Percentiles rank a stretch among this genome's conserved stretches.
These are phyloP conservation scores for Cephonodes hylas DNA, from an alignment of 2,888 invertebrate species.

Conservation along the genomic window DNA sequence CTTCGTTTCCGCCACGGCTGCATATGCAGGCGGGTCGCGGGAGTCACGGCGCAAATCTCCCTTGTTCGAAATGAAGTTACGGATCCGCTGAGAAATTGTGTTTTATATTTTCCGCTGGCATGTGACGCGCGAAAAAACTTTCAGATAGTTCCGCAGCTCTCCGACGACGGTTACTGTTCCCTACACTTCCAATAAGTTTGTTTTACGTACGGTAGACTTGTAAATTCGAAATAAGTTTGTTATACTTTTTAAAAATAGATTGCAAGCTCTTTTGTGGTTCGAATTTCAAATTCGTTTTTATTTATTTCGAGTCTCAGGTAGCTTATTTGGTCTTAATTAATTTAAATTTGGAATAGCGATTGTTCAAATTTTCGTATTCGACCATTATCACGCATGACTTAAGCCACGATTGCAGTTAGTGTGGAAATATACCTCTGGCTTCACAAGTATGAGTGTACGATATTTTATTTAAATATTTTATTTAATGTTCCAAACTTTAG, in stretches of 20 bases:
- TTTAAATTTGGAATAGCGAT: no score
- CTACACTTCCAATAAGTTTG: conserved; percentile 1
- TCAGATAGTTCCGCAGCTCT: conserved; percentile 42
- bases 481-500: no score
- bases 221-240: neutral
- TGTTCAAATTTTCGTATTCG: no score
- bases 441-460: no score
- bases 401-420: no score
- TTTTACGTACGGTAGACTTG: conserved; percentile 6
- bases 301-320: no score
- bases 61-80: conserved; percentile 71
- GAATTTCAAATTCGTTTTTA: neutral
- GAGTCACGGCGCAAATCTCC: conserved; percentile 58
- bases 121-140: conserved; percentile 63
- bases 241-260: neutral
- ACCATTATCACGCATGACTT: no score
- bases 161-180: neutral
- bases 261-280: neutral
- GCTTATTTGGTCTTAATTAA: no score
- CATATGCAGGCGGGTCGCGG: conserved; percentile 52
- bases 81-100: conserved; percentile 66
- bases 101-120: conserved; percentile 63
- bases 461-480: no score
- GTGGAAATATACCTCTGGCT: no score
- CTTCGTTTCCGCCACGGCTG: conserved; percentile 48